Evolutionary conservation across 2,888 invertebrate species (phyloP), one percentile per base, ranked within the genome.

Genomic region (Caenorhabditis sp.): DNA sequence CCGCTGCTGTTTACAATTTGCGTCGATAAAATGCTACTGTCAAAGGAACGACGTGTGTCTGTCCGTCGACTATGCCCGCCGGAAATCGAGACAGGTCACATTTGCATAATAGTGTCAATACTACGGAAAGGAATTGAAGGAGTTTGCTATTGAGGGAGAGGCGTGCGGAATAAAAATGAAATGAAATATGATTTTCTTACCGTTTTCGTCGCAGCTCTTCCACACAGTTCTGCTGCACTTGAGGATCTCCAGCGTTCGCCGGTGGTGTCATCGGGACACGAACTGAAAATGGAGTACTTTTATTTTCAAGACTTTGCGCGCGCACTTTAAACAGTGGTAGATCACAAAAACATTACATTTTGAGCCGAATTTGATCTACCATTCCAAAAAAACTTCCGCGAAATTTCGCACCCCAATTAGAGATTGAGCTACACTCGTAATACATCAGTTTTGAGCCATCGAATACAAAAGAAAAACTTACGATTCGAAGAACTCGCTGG

Each of bases 181-280:
- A 56, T 51, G 14, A 26, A 26, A 68, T 59, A 56, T 54, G n/a
- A n/a, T n/a, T 47, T 28, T 56, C 86, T 19, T 47, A 90, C 90
- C 91, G 75, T 80, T 90, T 91, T 35, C 89, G 77, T 31, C 88
- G 82, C 84, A 91, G 73, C 64, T 91, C 91, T 68, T 90, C 90
- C 51, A 91, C 86, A 80, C 91, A 91, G 68, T 85, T 88, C 69
- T 85, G 82, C 59, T 88, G 89, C 44, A 85, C 85, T 61, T 82
- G 81, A 26, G 82, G 84, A 80, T 89, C 89, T 56, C 88, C 81
- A 1, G 82, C 86, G 28, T 85, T 80, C 22, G 66, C 61, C 16
- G 88, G 89, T 14, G 88, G 89, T 38, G 82, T 79, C 87, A 87
- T 84, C 19, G 87, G 85, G 51, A 80, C 69, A n/a, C 82, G 72